Evolutionary conservation across 2,113 vertebrate genomes (phyloP).

Genomic region (Pithys albifrons): DNA sequence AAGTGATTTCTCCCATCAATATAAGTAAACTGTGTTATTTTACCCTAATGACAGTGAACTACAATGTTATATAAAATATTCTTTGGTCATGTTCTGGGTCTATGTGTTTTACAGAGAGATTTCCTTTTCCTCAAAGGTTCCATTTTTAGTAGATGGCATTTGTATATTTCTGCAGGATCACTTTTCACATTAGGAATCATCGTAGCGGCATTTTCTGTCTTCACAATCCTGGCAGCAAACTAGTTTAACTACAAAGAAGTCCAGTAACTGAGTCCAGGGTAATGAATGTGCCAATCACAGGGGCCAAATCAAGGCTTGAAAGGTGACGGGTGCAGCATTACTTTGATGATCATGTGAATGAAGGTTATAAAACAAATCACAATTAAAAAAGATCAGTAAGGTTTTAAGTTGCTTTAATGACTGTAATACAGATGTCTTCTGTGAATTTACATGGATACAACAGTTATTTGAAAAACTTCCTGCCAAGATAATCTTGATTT

Average conservation of each 20-base stretch:
- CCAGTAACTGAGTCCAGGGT: background rate
- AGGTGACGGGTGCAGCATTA: background rate
- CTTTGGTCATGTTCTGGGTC: background rate
- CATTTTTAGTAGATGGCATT: background rate
- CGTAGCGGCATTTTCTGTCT: background rate
- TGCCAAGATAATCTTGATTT: background rate
- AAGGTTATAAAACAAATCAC: background rate
- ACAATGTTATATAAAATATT: background rate
- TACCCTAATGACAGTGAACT: background rate
- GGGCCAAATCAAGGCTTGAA: background rate
- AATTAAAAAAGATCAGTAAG: background rate
- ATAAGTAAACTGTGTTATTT: background rate
- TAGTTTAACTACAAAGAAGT: background rate
- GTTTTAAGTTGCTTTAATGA: background rate
- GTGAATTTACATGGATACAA: background rate
- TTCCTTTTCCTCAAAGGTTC: background rate
- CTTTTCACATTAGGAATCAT: background rate
- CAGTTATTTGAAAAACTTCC: background rate
- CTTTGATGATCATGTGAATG: background rate
- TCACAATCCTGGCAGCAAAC: background rate
- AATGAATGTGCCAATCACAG: background rate
- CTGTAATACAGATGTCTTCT: background rate
- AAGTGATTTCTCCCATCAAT: background rate
- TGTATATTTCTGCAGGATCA: background rate
- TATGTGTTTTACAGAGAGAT: background rate